Conservation (phyloP, 1,140 invertebrate genomes). For the Andricus grossulariae region DNA sequence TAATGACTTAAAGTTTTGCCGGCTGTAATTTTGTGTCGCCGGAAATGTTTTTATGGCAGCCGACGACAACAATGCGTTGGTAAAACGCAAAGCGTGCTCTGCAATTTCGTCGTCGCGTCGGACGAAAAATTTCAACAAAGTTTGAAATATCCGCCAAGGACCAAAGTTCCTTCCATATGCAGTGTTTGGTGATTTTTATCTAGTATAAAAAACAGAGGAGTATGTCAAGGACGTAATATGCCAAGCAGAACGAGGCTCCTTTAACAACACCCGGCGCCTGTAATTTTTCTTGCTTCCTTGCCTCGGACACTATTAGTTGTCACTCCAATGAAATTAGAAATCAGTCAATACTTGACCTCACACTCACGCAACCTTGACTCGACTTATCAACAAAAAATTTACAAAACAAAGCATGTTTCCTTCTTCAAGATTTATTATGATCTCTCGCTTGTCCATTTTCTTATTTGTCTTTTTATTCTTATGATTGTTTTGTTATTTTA, state of each 20-base stretch:
- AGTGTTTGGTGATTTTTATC: background rate
- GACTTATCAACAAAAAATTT: conserved; percentile 18
- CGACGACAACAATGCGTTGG: too few relatives aligned
- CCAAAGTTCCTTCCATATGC: too few relatives aligned
- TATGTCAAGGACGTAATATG: conserved; percentile 54
- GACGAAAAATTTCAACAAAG: too few relatives aligned
- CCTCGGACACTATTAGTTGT: background rate
- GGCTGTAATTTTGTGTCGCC: too few relatives aligned
- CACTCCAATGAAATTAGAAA: conserved; percentile 34
- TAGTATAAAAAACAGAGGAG: conserved; percentile 7
- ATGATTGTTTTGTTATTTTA: background rate
- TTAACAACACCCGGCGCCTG: background rate
- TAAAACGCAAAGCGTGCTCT: too few relatives aligned
- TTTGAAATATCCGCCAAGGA: too few relatives aligned
- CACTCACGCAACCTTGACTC: conserved; percentile 8
- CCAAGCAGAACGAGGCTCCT: conserved; percentile 42
- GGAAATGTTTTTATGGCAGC: too few relatives aligned
- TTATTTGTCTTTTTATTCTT: background rate
- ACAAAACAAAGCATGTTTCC: background rate
- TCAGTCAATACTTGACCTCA: conserved; percentile 31
- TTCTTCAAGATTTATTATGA: background rate
- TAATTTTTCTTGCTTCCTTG: conserved; percentile 6
- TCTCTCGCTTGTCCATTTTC: background rate
- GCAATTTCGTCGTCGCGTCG: too few relatives aligned
- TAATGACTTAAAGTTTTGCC: too few relatives aligned